A percentile compares a stretch with the other conserved stretches of the same genome.
phyloP scores from a whole-genome alignment of 2,113 vertebrate genomes.

The Ariopsis seemanni region DNA sequence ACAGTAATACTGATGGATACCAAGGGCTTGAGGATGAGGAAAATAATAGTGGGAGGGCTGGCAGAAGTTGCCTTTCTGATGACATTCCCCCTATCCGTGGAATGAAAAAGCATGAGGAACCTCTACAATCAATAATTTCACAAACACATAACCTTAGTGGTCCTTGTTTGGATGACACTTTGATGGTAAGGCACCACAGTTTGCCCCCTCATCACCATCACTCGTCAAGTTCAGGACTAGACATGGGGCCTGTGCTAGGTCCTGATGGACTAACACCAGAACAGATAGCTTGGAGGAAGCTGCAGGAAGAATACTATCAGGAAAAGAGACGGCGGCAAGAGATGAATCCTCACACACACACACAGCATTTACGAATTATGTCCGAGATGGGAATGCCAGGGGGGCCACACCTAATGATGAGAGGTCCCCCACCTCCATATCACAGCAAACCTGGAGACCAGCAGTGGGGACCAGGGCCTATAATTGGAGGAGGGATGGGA shows the following conservation, averaged over 20 bases:
- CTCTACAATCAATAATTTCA: slow-evolving; percentile 93
- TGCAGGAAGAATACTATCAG: slow-evolving; percentile 96
- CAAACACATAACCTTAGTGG: slow-evolving; percentile 88
- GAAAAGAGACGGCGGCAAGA: slow-evolving; percentile 95
- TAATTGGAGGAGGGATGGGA: slow-evolving; percentile 69
- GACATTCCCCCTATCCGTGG: slow-evolving; percentile 56
- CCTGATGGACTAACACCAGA: slow-evolving; percentile 89
- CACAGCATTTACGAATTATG: slow-evolving; percentile 87
- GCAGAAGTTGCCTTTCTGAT: slow-evolving; percentile 59
- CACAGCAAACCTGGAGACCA: slow-evolving; percentile 93
- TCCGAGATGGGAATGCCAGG: slow-evolving; percentile 78
- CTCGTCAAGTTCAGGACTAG: slow-evolving; percentile 75
- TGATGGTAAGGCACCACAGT: slow-evolving; percentile 68
- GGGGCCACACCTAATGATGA: slow-evolving; percentile 76
- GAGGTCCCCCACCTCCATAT: slow-evolving; percentile 94
- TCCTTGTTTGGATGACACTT: slow-evolving; percentile 78
- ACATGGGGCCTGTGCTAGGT: slow-evolving; percentile 86
- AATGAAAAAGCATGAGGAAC: slow-evolving; percentile 92
- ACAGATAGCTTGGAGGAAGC: slow-evolving; percentile 94
- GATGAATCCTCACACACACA: slow-evolving; percentile 76
- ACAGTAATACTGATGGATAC: slow-evolving; percentile 67
- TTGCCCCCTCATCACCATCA: slow-evolving; percentile 70
- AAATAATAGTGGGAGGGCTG: slow-evolving; percentile 60
- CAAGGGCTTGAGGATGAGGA: slow-evolving; percentile 61
- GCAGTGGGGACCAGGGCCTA: slow-evolving; percentile 77